Base-by-base conservation (phyloP, 1,140 invertebrate species). In the Conus betulinus region DNA sequence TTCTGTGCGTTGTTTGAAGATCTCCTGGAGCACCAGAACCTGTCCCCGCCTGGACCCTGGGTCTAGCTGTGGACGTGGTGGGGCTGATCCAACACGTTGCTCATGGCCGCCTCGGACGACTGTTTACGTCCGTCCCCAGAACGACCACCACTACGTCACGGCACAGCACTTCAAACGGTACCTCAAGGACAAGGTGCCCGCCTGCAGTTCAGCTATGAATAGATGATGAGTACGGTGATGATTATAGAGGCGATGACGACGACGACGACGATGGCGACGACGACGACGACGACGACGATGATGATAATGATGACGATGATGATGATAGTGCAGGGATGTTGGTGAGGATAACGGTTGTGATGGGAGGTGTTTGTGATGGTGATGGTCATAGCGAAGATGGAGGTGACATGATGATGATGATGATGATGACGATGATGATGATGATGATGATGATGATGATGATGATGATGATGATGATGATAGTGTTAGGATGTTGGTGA, bases 11-110 rank as follows among this genome's bases (percentile, higher is more conserved):
- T 11, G 7, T 7, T n/a, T 23, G 7, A 51, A 81, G 79, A 81
- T 23, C 23, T 52, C 10, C 79, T 81, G 79, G 6, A 53, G 51
- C 79, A 23, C 11, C 67, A 53, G 23, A 89, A 89, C 52, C 85
- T 91, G 51, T 91, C n/a, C 93, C 1, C 88, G 93, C 10, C 86
- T 93, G 52, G 88, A 93, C n/a, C n/a, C 90, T 92, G 13, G 93
- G 90, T 0, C 20, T 92, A 71, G 90, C 91, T 55, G 87, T 91
- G n/a, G 93, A 93, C 71, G 91, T 92, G n/a, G 91, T 93, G 3
- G 91, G 91, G 15, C 88, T 93, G 5, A 52, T 93, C 51, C 88
- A 88, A 20, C 91, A 93, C 87, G 89, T 91, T n/a, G 63, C 63
- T 93, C 53, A 82, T 67, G 27, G 79, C 71, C 0, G 87, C 87